Conservation (phyloP, 1,140 invertebrate species). For the Meloidogyne exigua region DNA sequence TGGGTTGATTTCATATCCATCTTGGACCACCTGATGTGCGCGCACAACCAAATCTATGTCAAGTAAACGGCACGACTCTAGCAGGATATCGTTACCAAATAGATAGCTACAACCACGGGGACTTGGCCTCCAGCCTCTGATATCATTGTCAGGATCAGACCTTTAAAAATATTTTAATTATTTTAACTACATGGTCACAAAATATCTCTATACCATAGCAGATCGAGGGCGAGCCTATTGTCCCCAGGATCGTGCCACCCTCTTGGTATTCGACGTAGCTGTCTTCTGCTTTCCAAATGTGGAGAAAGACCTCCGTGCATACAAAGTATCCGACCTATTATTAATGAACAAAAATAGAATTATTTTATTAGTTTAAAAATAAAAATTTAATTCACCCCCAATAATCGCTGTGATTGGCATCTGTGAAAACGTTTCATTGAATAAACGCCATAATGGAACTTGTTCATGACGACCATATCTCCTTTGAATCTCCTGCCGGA, state of each 20-base stretch:
- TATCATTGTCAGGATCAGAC: constrained; percentile 51
- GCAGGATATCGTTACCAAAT: constrained; percentile 54
- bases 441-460: background rate
- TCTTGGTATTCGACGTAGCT: background rate
- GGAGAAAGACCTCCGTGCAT: constrained; percentile 11
- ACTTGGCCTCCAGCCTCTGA: constrained; percentile 65
- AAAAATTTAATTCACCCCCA: background rate
- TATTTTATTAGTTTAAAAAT: too few relatives aligned
- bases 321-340: background rate
- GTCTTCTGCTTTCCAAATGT: background rate
- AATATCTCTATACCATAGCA: constrained; percentile 60
- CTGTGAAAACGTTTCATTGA: constrained; percentile 6
- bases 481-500: background rate
- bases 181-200: too few relatives aligned
- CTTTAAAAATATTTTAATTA: too few relatives aligned
- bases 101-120: constrained; percentile 68
- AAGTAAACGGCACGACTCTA: constrained; percentile 42
- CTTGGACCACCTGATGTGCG: constrained; percentile 32
- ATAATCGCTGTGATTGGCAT: background rate
- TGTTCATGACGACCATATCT: background rate
- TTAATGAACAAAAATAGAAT: too few relatives aligned
- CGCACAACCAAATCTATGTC: constrained; percentile 54
- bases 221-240: constrained; percentile 35
- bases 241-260: background rate
- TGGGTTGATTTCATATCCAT: too few relatives aligned